These are phyloP conservation scores for Drosophila stalkeri DNA, from an alignment of 2,888 invertebrate species.

Conservation along the genomic window DNA sequence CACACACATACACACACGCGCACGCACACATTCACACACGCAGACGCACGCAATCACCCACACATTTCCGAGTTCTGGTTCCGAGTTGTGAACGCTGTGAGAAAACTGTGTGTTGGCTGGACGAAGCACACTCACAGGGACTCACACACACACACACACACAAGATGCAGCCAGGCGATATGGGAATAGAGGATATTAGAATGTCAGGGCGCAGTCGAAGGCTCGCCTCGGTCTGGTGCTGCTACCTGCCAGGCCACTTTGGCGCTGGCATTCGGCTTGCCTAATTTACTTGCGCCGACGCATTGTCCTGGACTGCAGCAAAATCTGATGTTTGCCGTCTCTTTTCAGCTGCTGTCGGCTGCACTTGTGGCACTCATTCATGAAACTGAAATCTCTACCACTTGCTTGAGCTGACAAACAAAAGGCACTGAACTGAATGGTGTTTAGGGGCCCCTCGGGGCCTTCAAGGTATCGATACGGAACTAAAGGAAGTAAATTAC, in stretches of 20 bases:
- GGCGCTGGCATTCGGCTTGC: constrained; percentile 67
- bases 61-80: constrained; percentile 68
- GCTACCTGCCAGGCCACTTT: constrained; percentile 74
- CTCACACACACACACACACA: constrained; percentile 12
- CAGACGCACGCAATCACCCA: constrained; percentile 54
- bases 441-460: constrained; percentile 35
- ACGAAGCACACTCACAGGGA: constrained; percentile 24
- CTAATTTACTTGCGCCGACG: constrained; percentile 81
- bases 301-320: constrained; percentile 44
- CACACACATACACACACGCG: constrained; percentile 37
- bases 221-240: constrained; percentile 24
- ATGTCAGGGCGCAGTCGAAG: constrained; percentile 38
- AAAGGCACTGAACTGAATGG: constrained; percentile 56
- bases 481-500: constrained; percentile 84
- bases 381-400: constrained; percentile 70
- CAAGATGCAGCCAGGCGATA: constrained; percentile 74
- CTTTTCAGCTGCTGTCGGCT: constrained; percentile 23
- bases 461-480: constrained; percentile 69
- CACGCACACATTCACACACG: constrained; percentile 4
- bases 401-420: constrained; percentile 47
- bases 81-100: constrained; percentile 69
- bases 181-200: constrained; percentile 65
- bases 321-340: neutral
- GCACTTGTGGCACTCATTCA: constrained; percentile 69
- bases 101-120: constrained; percentile 59